Percentiles rank a stretch among this genome's conserved stretches.
These are phyloP conservation scores for Serripes groenlandicus DNA, from an alignment of 2,888 invertebrate genomes.

Conservation along the genomic window DNA sequence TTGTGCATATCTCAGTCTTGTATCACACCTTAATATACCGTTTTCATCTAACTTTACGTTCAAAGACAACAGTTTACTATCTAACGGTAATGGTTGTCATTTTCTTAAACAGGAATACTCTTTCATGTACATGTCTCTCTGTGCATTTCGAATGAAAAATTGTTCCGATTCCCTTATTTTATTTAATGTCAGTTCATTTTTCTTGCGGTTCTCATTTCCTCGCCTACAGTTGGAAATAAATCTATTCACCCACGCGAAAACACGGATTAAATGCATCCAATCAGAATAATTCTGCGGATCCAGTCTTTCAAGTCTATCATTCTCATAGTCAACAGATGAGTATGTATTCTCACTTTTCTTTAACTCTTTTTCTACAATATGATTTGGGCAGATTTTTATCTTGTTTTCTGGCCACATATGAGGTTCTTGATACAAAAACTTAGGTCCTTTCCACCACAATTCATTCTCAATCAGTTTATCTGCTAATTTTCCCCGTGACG, in stretches of 20 bases:
- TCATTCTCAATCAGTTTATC: not conserved
- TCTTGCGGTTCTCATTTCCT: not conserved
- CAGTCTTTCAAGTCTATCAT: not conserved
- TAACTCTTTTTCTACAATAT: not conserved
- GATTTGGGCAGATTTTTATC: not conserved
- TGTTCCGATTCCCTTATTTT: slow-evolving; percentile 22
- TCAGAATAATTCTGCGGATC: slow-evolving; percentile 19
- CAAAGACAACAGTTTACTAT: slow-evolving; percentile 35
- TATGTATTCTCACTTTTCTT: no score
- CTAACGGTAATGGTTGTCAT: slow-evolving; percentile 19
- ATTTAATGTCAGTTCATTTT: not conserved
- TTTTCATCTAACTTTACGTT: slow-evolving; percentile 37
- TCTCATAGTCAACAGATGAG: not conserved
- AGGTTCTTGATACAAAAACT: not conserved
- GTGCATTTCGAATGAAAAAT: slow-evolving; percentile 20
- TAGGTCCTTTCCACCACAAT: slow-evolving; percentile 37
- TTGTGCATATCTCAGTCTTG: slow-evolving; percentile 34
- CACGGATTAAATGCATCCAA: not conserved
- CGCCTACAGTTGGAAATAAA: slow-evolving; percentile 11
- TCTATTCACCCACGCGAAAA: slow-evolving; percentile 19
- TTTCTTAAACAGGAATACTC: slow-evolving; percentile 31
- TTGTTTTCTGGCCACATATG: slow-evolving; percentile 35
- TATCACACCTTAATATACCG: slow-evolving; percentile 27
- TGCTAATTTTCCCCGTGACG: not conserved
- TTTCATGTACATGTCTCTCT: slow-evolving; percentile 4